Evolutionary conservation across 2,888 invertebrate genomes (phyloP), one percentile per base, ranked within the genome.

Genomic region (Linnaemya tessellans): DNA sequence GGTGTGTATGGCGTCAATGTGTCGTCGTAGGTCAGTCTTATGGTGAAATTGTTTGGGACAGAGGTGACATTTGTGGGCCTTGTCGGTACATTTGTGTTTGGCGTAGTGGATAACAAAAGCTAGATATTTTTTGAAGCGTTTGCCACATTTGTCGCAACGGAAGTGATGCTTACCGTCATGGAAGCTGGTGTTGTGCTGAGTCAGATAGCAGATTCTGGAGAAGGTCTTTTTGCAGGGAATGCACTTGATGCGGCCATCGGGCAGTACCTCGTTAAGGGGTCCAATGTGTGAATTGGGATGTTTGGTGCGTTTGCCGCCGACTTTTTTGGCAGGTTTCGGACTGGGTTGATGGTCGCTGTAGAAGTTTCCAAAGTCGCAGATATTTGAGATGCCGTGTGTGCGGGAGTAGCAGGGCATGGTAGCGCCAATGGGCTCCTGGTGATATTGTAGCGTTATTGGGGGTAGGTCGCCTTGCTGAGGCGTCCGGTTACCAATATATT

Each of bases 1-100:
- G n/a, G 96, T 96, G 92, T 97, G 97, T 18, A 90, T 91, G 88
- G 96, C 94, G 92, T 97, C 97, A 94, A 96, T 95, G 93, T 98
- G 97, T 87, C 97, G 94, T 85, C 97, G 94, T 89, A 97, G 93
- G 91, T 98, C 97, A 75, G 97, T 97, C 93, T 97, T 97, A 93
- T 97, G 97, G 91, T 97, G 97, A 93, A 97, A 98, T 89, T 96
- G 96, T 92, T 97, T 97, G 20, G 97, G 96, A 90, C 97, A 97
- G 84, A 95, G 94, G 82, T 95, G 95, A 93, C 97, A 98, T 93
- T 97, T 97, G 93, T 96, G 96, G 15, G 97, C 97, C 91, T 97
- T 97, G 87, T 97, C 96, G 82, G 96, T 96, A 18, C 95, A 94
- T 38, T 89, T 89, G 92, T 97, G 97, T 90, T 97, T 97, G 41